Conservation (phyloP, 2,888 invertebrate species). For the Leptothorax acervorum region DNA sequence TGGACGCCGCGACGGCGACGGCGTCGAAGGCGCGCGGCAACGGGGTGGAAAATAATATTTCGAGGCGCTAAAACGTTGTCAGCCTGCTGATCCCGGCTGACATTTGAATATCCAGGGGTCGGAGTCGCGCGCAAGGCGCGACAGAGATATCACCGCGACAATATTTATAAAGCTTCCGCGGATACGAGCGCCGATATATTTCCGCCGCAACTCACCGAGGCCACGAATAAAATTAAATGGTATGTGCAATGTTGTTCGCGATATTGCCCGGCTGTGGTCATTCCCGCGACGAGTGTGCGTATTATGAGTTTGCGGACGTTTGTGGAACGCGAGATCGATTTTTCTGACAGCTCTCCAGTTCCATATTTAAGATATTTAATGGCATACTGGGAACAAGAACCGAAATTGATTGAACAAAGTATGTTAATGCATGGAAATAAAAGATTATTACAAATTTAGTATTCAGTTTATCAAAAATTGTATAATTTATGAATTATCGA, state of each 20-base stretch:
- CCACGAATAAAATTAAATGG: slow-evolving; percentile 54
- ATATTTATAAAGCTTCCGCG: slow-evolving; percentile 80
- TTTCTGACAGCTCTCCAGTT: slow-evolving; percentile 2
- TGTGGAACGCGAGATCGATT: slow-evolving; percentile 45
- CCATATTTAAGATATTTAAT: slow-evolving; percentile 31
- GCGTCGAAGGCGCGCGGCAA: slow-evolving; percentile 47
- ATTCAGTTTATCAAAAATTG: not conserved
- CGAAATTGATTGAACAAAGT: not conserved
- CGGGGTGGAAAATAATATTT: slow-evolving; percentile 84
- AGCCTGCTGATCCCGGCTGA: slow-evolving; percentile 84
- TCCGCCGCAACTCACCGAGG: slow-evolving; percentile 26
- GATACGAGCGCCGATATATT: slow-evolving; percentile 73
- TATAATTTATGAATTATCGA: not conserved
- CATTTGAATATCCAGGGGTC: slow-evolving; percentile 83
- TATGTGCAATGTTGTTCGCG: slow-evolving; percentile 45
- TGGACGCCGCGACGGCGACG: slow-evolving; percentile 51
- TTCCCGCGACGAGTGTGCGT: slow-evolving; percentile 40
- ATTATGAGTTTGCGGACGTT: slow-evolving; percentile 46
- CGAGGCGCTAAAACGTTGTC: slow-evolving; percentile 85
- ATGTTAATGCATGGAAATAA: not conserved
- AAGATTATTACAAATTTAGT: not conserved
- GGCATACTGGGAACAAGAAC: not conserved
- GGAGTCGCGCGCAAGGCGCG: slow-evolving; percentile 62
- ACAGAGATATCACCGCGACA: slow-evolving; percentile 71
- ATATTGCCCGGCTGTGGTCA: slow-evolving; percentile 47